These are phyloP conservation scores for Mellivora capensis DNA, from an alignment of 2,113 vertebrate species.

Conservation along the genomic window DNA sequence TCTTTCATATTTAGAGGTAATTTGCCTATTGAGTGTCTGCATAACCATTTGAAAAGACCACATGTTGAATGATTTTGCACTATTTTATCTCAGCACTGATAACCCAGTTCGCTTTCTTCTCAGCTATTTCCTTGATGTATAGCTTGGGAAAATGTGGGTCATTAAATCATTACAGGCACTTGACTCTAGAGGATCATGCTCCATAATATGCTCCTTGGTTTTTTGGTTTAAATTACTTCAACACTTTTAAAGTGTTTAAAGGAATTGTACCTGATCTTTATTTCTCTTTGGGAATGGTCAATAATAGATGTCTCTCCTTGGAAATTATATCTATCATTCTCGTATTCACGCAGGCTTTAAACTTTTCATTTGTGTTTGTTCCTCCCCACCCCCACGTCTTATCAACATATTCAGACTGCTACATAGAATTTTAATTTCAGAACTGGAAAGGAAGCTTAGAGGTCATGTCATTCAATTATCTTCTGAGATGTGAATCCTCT, in stretches of 20 bases:
- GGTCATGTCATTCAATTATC: neutral
- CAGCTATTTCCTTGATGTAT: neutral
- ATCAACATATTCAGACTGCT: neutral
- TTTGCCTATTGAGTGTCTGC: neutral
- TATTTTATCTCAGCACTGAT: neutral
- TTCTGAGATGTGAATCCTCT: neutral
- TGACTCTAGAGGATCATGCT: neutral
- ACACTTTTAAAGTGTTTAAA: slow-evolving; percentile 48
- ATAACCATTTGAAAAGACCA: neutral
- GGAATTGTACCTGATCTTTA: neutral
- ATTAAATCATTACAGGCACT: slow-evolving; percentile 13
- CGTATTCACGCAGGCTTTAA: neutral
- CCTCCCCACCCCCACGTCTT: neutral
- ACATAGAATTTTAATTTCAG: neutral
- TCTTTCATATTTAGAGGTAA: neutral
- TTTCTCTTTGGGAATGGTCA: neutral
- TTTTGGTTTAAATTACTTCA: slow-evolving; percentile 10
- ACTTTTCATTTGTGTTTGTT: neutral
- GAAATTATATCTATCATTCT: neutral
- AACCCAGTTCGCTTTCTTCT: neutral
- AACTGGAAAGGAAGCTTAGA: neutral
- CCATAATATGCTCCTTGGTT: neutral
- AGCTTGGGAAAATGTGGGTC: neutral
- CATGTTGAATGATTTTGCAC: neutral
- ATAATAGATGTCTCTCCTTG: neutral